A percentile compares a stretch with the other conserved stretches of the same genome.
Conservation (phyloP, 2,113 vertebrate species). For the Indicator maculatus region DNA sequence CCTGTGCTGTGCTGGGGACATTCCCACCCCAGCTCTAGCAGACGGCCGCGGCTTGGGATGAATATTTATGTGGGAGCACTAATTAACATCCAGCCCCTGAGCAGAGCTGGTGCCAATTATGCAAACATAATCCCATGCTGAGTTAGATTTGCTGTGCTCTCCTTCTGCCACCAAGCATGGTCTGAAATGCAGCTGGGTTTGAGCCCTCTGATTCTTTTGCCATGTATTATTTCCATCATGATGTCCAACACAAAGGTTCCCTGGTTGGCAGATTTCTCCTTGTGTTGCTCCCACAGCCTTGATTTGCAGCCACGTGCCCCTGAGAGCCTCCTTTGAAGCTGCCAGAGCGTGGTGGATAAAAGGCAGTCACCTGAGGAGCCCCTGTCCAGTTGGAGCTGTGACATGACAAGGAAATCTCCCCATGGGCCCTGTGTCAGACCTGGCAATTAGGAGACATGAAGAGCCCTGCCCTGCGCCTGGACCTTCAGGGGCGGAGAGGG, state of each 20-base stretch:
- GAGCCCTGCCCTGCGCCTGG: neutral
- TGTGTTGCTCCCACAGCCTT: fast-evolving
- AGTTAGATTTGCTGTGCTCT: neutral
- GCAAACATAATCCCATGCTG: neutral
- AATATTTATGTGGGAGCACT: constrained; percentile 1
- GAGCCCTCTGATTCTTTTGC: fast-evolving
- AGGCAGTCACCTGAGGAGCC: neutral
- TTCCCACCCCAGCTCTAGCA: neutral
- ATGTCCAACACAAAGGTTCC: neutral
- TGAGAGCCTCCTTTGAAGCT: neutral
- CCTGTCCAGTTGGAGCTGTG: neutral
- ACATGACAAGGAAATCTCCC: neutral
- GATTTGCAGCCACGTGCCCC: neutral
- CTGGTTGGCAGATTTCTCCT: neutral
- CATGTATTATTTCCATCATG: fast-evolving
- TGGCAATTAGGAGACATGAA: fast-evolving
- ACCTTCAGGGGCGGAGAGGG: neutral
- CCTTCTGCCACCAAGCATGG: neutral
- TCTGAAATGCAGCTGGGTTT: neutral
- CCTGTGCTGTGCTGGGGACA: neutral
- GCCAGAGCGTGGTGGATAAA: neutral
- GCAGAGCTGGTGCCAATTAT: neutral
- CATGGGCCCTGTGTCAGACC: fast-evolving
- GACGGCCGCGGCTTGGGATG: neutral
- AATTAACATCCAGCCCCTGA: neutral